Conservation (phyloP, 2,888 invertebrate genomes). For the Coenonympha arcania region DNA sequence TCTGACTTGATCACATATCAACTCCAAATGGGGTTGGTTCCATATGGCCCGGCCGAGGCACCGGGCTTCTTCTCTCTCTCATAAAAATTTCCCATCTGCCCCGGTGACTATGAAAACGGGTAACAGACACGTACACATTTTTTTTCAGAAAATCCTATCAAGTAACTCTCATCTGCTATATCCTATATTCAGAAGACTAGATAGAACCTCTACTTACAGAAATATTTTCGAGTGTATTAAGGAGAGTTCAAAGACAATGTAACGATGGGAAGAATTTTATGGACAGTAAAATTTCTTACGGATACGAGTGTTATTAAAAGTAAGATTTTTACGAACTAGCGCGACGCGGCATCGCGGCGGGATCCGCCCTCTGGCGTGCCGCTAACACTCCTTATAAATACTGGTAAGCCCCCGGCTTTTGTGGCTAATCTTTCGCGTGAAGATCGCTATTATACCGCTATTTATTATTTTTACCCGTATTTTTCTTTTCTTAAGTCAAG, state of each 20-base stretch:
- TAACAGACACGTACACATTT: no score
- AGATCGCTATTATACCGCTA: conserved; percentile 71
- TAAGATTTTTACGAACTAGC: conserved; percentile 21
- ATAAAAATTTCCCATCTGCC: no score
- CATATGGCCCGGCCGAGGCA: no score
- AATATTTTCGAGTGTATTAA: background rate
- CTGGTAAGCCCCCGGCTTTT: conserved; percentile 70
- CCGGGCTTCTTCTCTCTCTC: no score
- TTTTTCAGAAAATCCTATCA: no score
- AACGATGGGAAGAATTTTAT: conserved; percentile 7
- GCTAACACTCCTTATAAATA: conserved; percentile 71
- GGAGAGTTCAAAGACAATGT: conserved; percentile 2
- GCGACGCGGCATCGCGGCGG: conserved; percentile 27
- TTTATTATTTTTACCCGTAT: conserved; percentile 67
- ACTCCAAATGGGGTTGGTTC: no score
- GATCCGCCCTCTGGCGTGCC: conserved; percentile 53
- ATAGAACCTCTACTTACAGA: no score
- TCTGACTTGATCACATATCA: no score
- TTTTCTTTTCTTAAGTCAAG: conserved; percentile 64
- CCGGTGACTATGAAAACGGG: no score
- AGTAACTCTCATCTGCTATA: no score
- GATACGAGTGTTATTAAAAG: conserved; percentile 18
- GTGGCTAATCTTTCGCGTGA: conserved; percentile 72
- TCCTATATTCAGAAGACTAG: no score
- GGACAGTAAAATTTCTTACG: conserved; percentile 18